Base-by-base conservation (phyloP, 2,888 invertebrate species). In the Pseudococcus viburni region DNA sequence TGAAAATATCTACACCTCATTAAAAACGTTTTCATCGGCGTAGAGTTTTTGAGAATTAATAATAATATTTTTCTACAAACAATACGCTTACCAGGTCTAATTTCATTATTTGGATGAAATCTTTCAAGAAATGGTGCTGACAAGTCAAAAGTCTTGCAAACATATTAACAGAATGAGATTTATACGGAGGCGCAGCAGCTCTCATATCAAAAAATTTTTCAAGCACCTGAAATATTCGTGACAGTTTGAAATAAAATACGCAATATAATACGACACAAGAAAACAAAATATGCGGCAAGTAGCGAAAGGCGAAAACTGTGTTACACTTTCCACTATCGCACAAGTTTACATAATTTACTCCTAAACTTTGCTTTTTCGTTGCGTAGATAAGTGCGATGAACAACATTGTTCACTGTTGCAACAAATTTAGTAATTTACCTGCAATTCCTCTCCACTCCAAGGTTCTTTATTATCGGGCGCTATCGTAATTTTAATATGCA, bases 161-260 rank as follows among this genome's bases (percentile, higher is more conserved):
- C 33, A 97, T 96, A 90, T 95, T 94, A 90, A 98, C 93, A 7
- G 97, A 95, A 90, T 96, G 96, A 3, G 97, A 96, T 91, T 98
- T 96, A 93, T 96, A 98, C 0, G 98, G 98, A 4, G 97, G 96
- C 22, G 96, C 95, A 11, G 96, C 96, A 55, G 97, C 97, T 91
- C 97, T 94, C 33, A 94, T 94, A 91, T 98, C 97, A 92, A 98
- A 98, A 93, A 97, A 98, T 91, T 96, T 96, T 92, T 98, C 98
- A 91, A 98, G 94, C 88, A 96, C 94, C 94, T 95, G 92, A 1
- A 91, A 90, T 46, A 84, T 17, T 7, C 26, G 3, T 3, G 26
- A 33, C 26, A 33, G 26, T 33, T 33, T 3, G 3, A 33, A 33
- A 33, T 33, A 3, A 33, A 33, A 33, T 33, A 33, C 26, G 26